A percentile compares a stretch with the other conserved stretches of the same genome.
Evolutionary conservation across 2,113 vertebrate genomes (phyloP).

Genomic region (rabbit (Oryctolagus cuniculus)): mOryCun1.1 NC_091434.1:2769501-2770000

Average conservation of each 20-base stretch:
- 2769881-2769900: neutral
- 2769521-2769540: fast-evolving
- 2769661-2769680: neutral
- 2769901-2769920: neutral
- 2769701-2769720: neutral
- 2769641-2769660: neutral
- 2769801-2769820: neutral
- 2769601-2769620: neutral
- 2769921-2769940: neutral
- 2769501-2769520: too few relatives aligned
- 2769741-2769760: neutral
- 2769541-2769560: fast-evolving
- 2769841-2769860: neutral
- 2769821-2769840: too few relatives aligned
- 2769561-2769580: neutral
- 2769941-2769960: neutral
- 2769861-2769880: neutral
- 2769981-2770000: neutral
- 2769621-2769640: too few relatives aligned
- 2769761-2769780: neutral
- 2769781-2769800: fast-evolving
- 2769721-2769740: fast-evolving
- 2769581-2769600: neutral
- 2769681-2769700: neutral
- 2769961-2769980: fast-evolving